A percentile compares a stretch with the other conserved stretches of the same genome.
phyloP scores from a whole-genome alignment of 2,113 vertebrate species.

The Chascanopsetta lugubris region DNA sequence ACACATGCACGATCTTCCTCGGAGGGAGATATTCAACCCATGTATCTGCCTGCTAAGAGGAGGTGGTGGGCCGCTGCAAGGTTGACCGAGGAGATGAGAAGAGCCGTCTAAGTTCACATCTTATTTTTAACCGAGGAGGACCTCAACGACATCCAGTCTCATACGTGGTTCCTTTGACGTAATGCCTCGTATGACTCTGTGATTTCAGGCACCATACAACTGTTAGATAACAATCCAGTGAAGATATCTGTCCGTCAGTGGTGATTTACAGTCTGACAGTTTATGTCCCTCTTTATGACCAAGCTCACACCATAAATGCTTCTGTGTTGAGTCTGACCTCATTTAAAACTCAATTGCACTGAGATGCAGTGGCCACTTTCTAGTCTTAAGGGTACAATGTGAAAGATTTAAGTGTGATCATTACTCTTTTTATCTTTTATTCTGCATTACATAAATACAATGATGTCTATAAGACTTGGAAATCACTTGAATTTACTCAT shows the following conservation, averaged over 20 bases:
- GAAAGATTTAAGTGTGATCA: too few species aligned
- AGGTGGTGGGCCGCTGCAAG: neutral
- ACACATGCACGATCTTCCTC: neutral
- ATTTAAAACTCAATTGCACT: neutral
- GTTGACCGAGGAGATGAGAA: neutral
- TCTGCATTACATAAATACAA: too few species aligned
- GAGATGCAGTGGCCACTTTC: neutral
- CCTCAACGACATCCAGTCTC: neutral
- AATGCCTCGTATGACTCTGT: neutral
- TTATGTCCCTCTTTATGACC: conserved; percentile 17
- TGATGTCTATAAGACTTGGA: too few species aligned
- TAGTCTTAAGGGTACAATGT: too few species aligned
- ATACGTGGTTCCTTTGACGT: neutral
- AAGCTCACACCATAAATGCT: conserved; percentile 26
- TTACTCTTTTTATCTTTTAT: too few species aligned
- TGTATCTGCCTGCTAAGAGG: neutral
- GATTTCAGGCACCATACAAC: neutral
- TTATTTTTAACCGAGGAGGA: neutral
- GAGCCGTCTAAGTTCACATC: neutral
- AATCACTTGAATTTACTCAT: too few species aligned
- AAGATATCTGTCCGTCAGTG: neutral
- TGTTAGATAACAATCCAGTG: neutral
- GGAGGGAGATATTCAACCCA: neutral
- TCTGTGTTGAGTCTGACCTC: conserved; percentile 27
- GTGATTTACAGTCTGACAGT: neutral